Percentiles rank a stretch among this genome's conserved stretches.
These are phyloP conservation scores for Hydropsyche tenuis DNA, from an alignment of 1,140 invertebrate genomes.

Conservation along the genomic window DNA sequence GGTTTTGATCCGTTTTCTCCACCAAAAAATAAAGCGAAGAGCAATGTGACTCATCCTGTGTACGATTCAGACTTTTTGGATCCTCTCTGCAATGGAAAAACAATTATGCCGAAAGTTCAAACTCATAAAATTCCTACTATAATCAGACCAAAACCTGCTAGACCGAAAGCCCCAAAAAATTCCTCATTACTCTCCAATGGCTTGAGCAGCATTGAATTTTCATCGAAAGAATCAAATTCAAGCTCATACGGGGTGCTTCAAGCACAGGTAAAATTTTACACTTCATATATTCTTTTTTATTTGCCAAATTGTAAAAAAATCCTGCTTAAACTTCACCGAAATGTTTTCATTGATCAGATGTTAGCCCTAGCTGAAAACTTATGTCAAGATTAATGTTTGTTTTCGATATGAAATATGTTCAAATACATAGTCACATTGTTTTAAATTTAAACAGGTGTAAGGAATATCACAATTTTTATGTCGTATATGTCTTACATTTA, in stretches of 20 bases:
- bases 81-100: slow-evolving; percentile 58
- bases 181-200: slow-evolving; percentile 26
- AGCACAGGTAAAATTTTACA: not conserved
- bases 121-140: slow-evolving; percentile 69
- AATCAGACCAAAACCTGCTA: slow-evolving; percentile 74
- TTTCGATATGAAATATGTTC: no score
- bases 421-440: slow-evolving; percentile 21
- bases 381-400: no score
- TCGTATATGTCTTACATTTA: no score
- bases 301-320: no score
- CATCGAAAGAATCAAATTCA: not conserved
- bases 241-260: not conserved
- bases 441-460: not conserved
- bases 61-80: slow-evolving; percentile 56
- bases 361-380: no score
- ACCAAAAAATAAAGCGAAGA: slow-evolving; percentile 52
- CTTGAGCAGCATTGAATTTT: not conserved
- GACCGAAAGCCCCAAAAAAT: slow-evolving; percentile 70
- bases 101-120: slow-evolving; percentile 54
- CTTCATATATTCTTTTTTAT: no score
- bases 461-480: no score
- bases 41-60: slow-evolving; percentile 43
- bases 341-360: no score
- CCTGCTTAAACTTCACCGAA: slow-evolving; percentile 3
- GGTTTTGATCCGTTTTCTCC: slow-evolving; percentile 60